Percentiles rank a stretch among this genome's conserved stretches.
Conservation (phyloP, 2,113 vertebrate genomes). For the Pygoscelis antarcticus region DNA sequence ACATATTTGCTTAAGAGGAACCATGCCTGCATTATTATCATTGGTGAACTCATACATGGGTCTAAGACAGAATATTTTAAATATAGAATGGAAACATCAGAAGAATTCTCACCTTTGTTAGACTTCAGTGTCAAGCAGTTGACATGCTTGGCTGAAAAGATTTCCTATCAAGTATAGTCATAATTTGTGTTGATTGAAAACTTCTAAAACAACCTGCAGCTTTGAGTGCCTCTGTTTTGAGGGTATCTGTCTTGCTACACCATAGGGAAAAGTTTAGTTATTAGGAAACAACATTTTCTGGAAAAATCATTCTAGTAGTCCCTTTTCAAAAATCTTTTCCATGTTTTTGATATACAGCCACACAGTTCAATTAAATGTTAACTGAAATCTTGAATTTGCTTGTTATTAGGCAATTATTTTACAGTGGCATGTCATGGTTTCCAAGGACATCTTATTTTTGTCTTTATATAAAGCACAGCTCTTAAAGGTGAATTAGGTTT, state of each 20-base stretch:
- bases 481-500: neutral
- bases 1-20: neutral
- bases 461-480: neutral
- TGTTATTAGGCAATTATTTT: neutral
- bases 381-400: neutral
- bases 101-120: neutral
- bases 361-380: neutral
- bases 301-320: neutral
- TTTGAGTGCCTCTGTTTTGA: neutral
- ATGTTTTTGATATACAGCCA: neutral
- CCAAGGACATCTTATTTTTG: neutral
- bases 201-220: neutral
- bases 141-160: neutral
- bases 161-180: neutral
- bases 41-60: neutral
- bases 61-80: neutral
- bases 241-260: neutral
- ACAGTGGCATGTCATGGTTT: neutral
- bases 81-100: neutral
- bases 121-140: neutral
- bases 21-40: neutral
- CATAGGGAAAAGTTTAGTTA: neutral
- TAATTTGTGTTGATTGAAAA: neutral
- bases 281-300: neutral
- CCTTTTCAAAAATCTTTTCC: neutral